phyloP scores from a whole-genome alignment of 1,140 invertebrate genomes.

The Drosophila repletoides region DNA sequence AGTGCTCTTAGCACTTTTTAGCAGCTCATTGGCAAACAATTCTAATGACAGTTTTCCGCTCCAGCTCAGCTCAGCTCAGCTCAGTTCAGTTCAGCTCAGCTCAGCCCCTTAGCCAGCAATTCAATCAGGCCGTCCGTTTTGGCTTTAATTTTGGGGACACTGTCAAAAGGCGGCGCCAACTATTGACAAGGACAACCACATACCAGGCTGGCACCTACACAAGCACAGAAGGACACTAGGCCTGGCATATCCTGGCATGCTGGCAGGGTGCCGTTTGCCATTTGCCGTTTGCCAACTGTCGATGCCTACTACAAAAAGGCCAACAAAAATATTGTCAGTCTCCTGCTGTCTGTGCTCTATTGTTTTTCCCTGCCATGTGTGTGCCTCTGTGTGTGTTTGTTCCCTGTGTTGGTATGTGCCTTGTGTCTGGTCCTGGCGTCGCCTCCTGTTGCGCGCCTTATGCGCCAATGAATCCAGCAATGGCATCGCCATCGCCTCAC shows the following conservation, averaged over 20 bases:
- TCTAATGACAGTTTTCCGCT: slow-evolving; percentile 49
- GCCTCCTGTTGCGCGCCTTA: slow-evolving; percentile 66
- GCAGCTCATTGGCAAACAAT: slow-evolving; percentile 59
- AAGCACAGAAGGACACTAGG: neutral
- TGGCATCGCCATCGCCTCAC: slow-evolving; percentile 13
- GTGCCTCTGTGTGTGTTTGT: neutral
- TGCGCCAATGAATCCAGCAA: slow-evolving; percentile 28
- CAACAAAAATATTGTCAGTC: slow-evolving; percentile 43
- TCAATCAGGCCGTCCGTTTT: neutral
- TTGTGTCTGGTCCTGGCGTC: slow-evolving; percentile 31
- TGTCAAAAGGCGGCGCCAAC: slow-evolving; percentile 25
- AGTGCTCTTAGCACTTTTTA: slow-evolving; percentile 30
- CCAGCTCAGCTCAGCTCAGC: too few relatives aligned
- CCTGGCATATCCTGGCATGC: too few relatives aligned
- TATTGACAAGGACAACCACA: slow-evolving; percentile 9
- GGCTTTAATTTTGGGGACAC: neutral
- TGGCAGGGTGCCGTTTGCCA: slow-evolving; percentile 5
- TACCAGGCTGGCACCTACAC: neutral
- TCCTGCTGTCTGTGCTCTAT: slow-evolving; percentile 29
- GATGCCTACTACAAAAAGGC: slow-evolving; percentile 43
- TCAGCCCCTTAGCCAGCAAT: neutral
- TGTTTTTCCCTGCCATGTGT: slow-evolving; percentile 25
- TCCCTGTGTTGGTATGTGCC: too few relatives aligned
- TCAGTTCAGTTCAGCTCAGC: too few relatives aligned
- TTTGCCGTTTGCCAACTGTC: too few relatives aligned